Conservation (phyloP, 2,113 vertebrate genomes). For the Gallinago undulata region DNA sequence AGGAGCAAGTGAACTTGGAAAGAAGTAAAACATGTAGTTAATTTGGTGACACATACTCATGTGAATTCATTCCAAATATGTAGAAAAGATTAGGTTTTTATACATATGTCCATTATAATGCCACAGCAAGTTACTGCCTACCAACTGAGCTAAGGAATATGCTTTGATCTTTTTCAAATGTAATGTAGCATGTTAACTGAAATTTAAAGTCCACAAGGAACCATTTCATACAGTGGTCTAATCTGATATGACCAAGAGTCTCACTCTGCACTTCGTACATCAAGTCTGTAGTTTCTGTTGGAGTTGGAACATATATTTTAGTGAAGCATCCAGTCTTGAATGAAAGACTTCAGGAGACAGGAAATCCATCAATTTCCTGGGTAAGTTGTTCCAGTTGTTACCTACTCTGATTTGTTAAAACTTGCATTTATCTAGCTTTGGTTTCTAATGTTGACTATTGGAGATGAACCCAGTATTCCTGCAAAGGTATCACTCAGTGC, state of each 20-base stretch:
- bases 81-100: not conserved
- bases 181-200: not conserved
- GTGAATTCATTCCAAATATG: not conserved
- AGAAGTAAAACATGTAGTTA: not conserved
- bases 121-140: not conserved
- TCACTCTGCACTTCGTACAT: not conserved
- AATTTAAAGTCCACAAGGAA: not conserved
- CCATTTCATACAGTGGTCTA: not conserved
- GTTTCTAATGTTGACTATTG: not conserved
- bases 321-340: constrained; percentile 19
- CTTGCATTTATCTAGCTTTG: not conserved
- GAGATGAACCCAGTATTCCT: not conserved
- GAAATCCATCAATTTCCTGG: constrained; percentile 30
- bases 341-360: constrained; percentile 10
- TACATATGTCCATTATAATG: not conserved
- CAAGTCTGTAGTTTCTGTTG: not conserved
- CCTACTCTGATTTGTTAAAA: constrained; percentile 22
- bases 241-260: not conserved
- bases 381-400: constrained; percentile 5
- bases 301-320: not conserved
- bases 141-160: not conserved
- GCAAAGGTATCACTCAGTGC: not conserved
- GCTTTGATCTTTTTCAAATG: not conserved
- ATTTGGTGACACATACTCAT: not conserved
- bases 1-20: not conserved